Evolutionary conservation across 1,140 invertebrate species (phyloP).

Genomic region (Drosophila equinoxialis): DNA sequence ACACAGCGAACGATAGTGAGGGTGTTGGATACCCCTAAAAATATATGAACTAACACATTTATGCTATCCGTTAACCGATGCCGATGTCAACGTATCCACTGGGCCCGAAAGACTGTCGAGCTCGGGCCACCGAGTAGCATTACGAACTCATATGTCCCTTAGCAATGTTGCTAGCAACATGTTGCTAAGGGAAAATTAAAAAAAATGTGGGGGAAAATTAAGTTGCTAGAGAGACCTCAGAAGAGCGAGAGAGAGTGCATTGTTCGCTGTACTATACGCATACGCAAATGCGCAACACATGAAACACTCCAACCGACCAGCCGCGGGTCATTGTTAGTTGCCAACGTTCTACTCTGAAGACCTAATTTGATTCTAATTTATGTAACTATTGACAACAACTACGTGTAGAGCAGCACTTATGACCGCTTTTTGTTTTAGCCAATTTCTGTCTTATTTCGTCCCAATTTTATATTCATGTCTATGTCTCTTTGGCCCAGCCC

Average conservation of each 20-base stretch:
- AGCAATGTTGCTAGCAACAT: slow-evolving; percentile 45
- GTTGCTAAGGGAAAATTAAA: slow-evolving; percentile 20
- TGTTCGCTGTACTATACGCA: slow-evolving; percentile 35
- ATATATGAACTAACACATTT: neutral
- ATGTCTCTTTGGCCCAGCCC: neutral
- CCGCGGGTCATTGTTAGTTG: slow-evolving; percentile 25
- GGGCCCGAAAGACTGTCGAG: slow-evolving; percentile 60
- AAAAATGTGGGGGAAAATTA: slow-evolving; percentile 8
- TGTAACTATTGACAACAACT: slow-evolving; percentile 61
- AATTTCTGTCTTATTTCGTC: slow-evolving; percentile 7
- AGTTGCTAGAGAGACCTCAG: neutral
- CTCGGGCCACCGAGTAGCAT: slow-evolving; percentile 19
- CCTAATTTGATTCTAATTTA: slow-evolving; percentile 63
- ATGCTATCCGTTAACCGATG: slow-evolving; percentile 22
- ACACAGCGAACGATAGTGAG: slow-evolving; percentile 25
- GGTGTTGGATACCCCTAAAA: slow-evolving; percentile 17
- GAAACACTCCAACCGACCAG: slow-evolving; percentile 23
- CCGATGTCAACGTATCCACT: slow-evolving; percentile 69
- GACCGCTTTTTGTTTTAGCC: slow-evolving; percentile 38
- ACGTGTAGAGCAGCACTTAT: slow-evolving; percentile 34
- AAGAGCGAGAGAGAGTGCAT: neutral
- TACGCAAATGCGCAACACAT: slow-evolving; percentile 58
- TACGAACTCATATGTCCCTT: slow-evolving; percentile 10
- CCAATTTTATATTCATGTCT: slow-evolving; percentile 12
- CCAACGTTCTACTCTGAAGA: slow-evolving; percentile 28